phyloP scores from a whole-genome alignment of 2,888 invertebrate genomes.

The Microctonus aethiopoides region DNA sequence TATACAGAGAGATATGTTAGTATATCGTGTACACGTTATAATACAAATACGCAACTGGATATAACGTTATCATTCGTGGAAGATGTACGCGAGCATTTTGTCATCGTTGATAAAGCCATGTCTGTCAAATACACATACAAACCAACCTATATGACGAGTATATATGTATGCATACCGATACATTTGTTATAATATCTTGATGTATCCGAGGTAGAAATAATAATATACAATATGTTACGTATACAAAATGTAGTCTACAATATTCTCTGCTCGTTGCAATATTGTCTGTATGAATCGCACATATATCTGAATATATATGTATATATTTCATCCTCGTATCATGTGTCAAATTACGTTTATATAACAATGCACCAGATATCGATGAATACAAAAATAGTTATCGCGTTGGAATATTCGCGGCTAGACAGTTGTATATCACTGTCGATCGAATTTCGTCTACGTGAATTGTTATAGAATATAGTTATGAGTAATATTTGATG shows the following conservation, averaged over 20 bases:
- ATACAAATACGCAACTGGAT: constrained; percentile 12
- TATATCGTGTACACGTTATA: constrained; percentile 4
- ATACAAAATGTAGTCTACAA: constrained; percentile 1
- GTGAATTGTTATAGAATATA: not conserved
- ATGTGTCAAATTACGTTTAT: constrained; percentile 35
- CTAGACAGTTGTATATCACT: not conserved
- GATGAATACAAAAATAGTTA: constrained; percentile 26
- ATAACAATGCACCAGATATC: constrained; percentile 31
- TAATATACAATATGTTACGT: not conserved
- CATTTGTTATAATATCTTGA: constrained; percentile 21
- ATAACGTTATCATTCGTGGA: constrained; percentile 33
- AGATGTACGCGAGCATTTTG: constrained; percentile 34
- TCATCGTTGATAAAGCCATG: constrained; percentile 37
- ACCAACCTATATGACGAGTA: constrained; percentile 25
- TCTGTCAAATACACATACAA: constrained; percentile 33
- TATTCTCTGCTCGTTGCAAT: not conserved
- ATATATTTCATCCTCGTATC: constrained; percentile 24
- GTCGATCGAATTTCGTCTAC: not conserved
- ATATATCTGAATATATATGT: not conserved
- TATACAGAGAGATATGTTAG: not conserved
- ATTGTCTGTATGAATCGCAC: not conserved
- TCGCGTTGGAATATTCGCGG: not conserved
- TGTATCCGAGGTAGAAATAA: constrained; percentile 19
- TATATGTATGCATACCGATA: constrained; percentile 6
- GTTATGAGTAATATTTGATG: not conserved